Evolutionary conservation across 2,113 vertebrate genomes (phyloP).

Genomic region (Colius striatus): DNA sequence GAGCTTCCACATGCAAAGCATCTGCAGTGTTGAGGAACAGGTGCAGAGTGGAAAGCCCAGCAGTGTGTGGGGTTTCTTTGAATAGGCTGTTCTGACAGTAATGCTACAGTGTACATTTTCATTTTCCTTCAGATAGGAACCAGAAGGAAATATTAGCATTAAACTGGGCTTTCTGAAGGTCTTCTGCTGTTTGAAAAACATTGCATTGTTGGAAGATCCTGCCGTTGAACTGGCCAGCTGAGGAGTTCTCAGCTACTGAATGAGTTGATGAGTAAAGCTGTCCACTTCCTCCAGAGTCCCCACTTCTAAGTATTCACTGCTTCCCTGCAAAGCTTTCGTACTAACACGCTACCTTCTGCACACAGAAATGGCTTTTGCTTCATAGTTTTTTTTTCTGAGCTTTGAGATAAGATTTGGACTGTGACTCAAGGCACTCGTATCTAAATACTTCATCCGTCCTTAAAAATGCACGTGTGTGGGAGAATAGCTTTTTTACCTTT

Average conservation of each 20-base stretch:
- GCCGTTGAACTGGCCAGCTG: conserved; percentile 31
- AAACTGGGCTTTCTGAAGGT: conserved; percentile 42
- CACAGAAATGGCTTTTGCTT: neutral
- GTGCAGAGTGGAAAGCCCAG: neutral
- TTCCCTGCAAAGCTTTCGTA: neutral
- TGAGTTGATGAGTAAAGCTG: conserved; percentile 62
- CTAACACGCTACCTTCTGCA: neutral
- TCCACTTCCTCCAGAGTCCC: conserved; percentile 15
- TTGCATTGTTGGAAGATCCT: conserved; percentile 54
- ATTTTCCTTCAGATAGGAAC: conserved; percentile 48
- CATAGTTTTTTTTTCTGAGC: neutral
- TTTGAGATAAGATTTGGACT: neutral
- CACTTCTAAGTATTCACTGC: conserved; percentile 28
- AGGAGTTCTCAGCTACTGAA: conserved; percentile 58
- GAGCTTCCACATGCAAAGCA: neutral
- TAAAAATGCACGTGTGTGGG: neutral
- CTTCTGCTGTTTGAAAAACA: conserved; percentile 46
- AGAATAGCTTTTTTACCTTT: neutral
- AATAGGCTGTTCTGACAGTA: neutral
- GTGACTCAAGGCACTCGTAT: neutral
- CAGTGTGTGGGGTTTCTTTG: neutral
- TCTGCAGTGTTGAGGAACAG: neutral
- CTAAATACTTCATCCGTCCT: neutral
- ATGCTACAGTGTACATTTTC: conserved; percentile 9
- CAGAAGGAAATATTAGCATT: conserved; percentile 47